These are phyloP conservation scores for Amiota communis DNA, from an alignment of 2,888 invertebrate genomes.

Conservation along the genomic window DNA sequence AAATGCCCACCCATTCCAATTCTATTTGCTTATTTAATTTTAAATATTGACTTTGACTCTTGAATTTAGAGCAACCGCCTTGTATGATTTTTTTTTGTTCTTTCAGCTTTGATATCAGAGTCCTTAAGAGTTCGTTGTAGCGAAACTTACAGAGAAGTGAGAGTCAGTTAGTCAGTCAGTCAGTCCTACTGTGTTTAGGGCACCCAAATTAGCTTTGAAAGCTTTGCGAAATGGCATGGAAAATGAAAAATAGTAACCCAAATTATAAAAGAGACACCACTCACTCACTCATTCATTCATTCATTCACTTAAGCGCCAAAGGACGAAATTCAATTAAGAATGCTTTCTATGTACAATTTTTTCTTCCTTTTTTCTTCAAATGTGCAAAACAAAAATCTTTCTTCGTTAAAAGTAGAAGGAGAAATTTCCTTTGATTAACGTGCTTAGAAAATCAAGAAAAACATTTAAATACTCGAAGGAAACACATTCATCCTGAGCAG, in stretches of 20 bases:
- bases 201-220: constrained; percentile 16
- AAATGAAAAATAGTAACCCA: constrained; percentile 6
- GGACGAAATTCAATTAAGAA: no score
- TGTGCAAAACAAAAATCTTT: no score
- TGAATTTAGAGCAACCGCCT: constrained; percentile 16
- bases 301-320: no score
- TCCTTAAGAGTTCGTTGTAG: background rate
- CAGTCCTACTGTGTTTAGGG: background rate
- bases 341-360: no score
- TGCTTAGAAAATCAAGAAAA: no score
- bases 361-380: no score
- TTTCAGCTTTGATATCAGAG: constrained; percentile 4
- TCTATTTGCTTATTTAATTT: constrained; percentile 32
- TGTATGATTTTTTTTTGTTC: background rate
- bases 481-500: no score
- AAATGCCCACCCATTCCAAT: background rate
- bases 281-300: no score
- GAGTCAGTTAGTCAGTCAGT: background rate
- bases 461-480: no score
- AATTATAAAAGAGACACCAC: background rate
- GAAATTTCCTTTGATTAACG: no score
- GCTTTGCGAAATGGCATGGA: constrained; percentile 12
- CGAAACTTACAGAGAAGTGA: no score
- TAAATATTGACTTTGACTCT: constrained; percentile 35
- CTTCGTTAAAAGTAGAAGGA: no score